Conservation (phyloP, 2,797 vertebrate genomes). For the Pangasius djambal region DNA sequence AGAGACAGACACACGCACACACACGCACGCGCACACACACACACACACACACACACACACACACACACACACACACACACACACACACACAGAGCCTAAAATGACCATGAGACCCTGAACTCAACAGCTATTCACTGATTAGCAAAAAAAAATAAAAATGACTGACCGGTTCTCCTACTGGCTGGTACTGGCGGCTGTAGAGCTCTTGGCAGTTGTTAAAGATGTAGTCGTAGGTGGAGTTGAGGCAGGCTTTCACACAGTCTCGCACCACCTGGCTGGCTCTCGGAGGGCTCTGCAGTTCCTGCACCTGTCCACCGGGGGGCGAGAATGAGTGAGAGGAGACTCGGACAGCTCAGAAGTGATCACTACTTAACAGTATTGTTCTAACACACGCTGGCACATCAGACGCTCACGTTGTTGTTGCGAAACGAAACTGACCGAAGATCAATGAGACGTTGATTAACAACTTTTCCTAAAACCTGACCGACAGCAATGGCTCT, state of each 20-base stretch:
- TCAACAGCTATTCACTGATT: background rate
- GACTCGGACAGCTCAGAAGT: background rate
- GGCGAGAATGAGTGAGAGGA: constrained; percentile 10
- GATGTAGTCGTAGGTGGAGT: constrained; percentile 98
- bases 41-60: background rate
- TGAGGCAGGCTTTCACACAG: constrained; percentile 97
- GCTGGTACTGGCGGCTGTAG: constrained; percentile 92
- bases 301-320: constrained; percentile 85
- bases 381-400: background rate
- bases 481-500: background rate
- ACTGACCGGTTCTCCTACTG: constrained; percentile 80
- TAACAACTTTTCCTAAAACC: background rate
- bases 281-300: constrained; percentile 96
- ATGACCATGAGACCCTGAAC: background rate
- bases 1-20: background rate
- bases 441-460: background rate
- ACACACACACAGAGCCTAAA: background rate
- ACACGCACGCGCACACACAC: background rate
- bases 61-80: background rate
- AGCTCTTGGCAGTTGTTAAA: constrained; percentile 98
- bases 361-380: background rate
- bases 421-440: background rate
- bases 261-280: constrained; percentile 97
- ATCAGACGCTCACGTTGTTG: background rate
- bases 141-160: background rate